These are phyloP conservation scores for Tipula vernalis DNA, from an alignment of 2,888 invertebrate genomes.

Conservation along the genomic window DNA sequence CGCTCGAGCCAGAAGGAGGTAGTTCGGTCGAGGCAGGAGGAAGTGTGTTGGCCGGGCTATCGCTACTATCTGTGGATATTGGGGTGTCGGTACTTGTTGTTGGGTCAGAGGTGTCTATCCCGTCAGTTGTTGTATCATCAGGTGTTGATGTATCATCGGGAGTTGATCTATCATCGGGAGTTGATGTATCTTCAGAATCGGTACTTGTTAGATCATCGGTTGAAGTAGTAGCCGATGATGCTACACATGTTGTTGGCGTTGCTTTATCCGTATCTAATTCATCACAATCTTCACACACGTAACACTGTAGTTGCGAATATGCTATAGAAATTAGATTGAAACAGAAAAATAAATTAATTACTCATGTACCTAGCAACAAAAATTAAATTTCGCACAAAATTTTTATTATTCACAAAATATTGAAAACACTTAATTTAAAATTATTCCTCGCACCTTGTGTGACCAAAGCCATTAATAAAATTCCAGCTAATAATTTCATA, in stretches of 20 bases:
- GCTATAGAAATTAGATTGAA: background rate
- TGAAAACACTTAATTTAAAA: background rate
- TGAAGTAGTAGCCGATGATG: background rate
- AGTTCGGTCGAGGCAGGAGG: too few relatives aligned
- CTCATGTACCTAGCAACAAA: background rate
- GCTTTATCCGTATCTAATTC: background rate
- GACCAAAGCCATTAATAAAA: background rate
- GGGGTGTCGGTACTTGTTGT: too few relatives aligned
- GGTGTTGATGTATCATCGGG: background rate
- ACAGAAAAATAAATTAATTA: background rate
- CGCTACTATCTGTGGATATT: too few relatives aligned
- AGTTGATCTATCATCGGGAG: background rate
- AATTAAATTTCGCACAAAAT: background rate
- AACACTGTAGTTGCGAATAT: background rate
- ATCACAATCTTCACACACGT: background rate
- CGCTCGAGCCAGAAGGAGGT: too few relatives aligned
- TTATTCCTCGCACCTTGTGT: background rate
- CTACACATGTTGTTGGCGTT: background rate
- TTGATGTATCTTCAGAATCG: background rate
- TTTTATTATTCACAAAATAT: background rate
- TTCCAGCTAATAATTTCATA: background rate
- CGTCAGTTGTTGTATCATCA: too few relatives aligned
- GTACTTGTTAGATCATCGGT: background rate
- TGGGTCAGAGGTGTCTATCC: too few relatives aligned
- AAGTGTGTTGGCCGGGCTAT: too few relatives aligned